Evolutionary conservation across 2,888 invertebrate species (phyloP).

Genomic region (Eledona agricola): DNA sequence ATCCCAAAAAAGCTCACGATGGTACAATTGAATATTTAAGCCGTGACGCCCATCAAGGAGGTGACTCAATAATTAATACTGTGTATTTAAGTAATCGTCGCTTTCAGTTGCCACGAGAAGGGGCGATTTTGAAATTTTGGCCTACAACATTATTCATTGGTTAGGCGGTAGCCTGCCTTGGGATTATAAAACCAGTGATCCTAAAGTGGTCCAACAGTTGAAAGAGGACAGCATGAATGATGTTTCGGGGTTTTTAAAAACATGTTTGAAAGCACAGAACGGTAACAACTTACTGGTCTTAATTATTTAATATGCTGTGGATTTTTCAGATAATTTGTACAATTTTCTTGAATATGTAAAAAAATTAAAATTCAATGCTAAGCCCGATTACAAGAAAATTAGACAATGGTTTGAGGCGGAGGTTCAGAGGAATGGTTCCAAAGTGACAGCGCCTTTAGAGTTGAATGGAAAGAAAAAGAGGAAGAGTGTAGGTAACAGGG

Average conservation of each 20-base stretch:
- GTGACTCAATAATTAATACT: slow-evolving; percentile 57
- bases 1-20: slow-evolving; percentile 93
- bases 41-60: slow-evolving; percentile 94
- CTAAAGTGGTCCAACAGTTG: slow-evolving; percentile 70
- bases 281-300: slow-evolving; percentile 60
- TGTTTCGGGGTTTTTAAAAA: slow-evolving; percentile 61
- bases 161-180: slow-evolving; percentile 84
- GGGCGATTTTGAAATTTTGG: slow-evolving; percentile 93
- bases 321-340: slow-evolving; percentile 67
- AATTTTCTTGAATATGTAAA: slow-evolving; percentile 75
- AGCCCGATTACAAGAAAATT: slow-evolving; percentile 79
- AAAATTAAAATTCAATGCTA: slow-evolving; percentile 73
- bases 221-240: slow-evolving; percentile 76
- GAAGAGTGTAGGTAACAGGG: neutral
- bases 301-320: slow-evolving; percentile 16
- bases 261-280: slow-evolving; percentile 56
- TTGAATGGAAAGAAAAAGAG: slow-evolving; percentile 59
- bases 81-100: slow-evolving; percentile 1
- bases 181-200: slow-evolving; percentile 74
- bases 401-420: slow-evolving; percentile 72
- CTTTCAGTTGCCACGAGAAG: slow-evolving; percentile 77
- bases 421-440: slow-evolving; percentile 70
- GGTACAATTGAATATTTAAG: slow-evolving; percentile 98
- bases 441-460: slow-evolving; percentile 68
- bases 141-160: slow-evolving; percentile 95